Base-by-base conservation (phyloP, 2,113 vertebrate species). In the Telmatochromis sp. region DNA sequence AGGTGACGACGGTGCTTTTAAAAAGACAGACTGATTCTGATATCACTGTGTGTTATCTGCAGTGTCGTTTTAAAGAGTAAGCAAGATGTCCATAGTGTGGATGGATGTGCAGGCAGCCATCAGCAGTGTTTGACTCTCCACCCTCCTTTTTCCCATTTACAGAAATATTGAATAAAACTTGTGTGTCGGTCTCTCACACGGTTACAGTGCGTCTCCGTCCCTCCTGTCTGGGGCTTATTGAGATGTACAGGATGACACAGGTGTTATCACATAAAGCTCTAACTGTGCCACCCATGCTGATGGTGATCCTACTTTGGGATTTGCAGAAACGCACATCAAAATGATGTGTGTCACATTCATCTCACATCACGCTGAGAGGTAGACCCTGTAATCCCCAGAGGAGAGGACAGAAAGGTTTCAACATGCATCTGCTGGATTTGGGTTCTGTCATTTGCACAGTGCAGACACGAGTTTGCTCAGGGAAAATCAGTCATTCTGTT, bases 161-260 rank as follows among this genome's bases (percentile, higher is more conserved):
- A 81, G 83, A 80, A 54, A 47, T 26, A 70, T 35, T 82, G 82
- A 57, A 82, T 88, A 81, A 80, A 88, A 84, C 5, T 79, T 87
- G 17, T 88, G 73, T 49, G 57, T 81, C 31, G 51, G 80, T 60
- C 53, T 81, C 45, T 75, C 53, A 47, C 26, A 23, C 26, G 45
- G 73, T 78, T 54, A 78, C 57, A 82, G 17, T 40, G 19, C 49
- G 23, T 10, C 14, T 51, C 12, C 15, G 58, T 53, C 42, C 28
- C 28, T 49, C 14, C 37, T 82, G 33, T 83, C 54, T 19, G 13
- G 31, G 81, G 78, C 63, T 91, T 85, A 94, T 90, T 89, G 80
- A 89, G 85, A 89, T 90, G 88, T 93, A 82, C 40, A 91, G 75
- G 68, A 85, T 81, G 89, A 92, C 88, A 85, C 65, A 87, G 87